Percentiles rank a stretch among this genome's conserved stretches.
These are phyloP conservation scores for Gymnogyps californianus DNA, from an alignment of 2,113 vertebrate species.

Conservation along the genomic window DNA sequence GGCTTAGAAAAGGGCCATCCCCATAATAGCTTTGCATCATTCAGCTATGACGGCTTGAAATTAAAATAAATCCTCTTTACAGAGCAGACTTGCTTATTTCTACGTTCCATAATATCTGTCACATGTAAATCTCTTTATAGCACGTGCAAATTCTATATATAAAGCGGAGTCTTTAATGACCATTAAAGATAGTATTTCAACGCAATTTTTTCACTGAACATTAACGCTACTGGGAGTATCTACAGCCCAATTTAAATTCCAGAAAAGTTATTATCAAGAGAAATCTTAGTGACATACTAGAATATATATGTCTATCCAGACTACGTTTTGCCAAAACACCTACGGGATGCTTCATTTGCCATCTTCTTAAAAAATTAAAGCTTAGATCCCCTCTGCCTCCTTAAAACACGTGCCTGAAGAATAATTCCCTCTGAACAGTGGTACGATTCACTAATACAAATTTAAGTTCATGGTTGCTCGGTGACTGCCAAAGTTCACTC, in stretches of 20 bases:
- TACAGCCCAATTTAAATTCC: background rate
- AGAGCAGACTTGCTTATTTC: conserved; percentile 30
- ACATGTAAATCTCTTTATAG: conserved; percentile 1
- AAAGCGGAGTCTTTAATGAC: background rate
- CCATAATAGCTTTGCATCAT: conserved; percentile 25
- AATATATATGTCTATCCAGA: background rate
- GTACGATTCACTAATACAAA: background rate
- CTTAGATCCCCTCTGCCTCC: background rate
- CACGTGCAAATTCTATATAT: background rate
- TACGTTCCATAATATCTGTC: background rate
- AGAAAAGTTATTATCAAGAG: background rate
- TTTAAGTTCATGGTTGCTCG: background rate
- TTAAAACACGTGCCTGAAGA: background rate
- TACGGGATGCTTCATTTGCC: background rate
- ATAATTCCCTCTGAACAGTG: background rate
- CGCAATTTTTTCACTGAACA: background rate
- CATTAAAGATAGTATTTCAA: background rate
- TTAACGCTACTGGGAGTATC: background rate
- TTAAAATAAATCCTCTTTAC: conserved; percentile 57
- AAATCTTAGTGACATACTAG: background rate
- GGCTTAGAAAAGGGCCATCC: background rate
- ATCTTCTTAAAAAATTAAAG: background rate
- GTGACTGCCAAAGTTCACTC: background rate
- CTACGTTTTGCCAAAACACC: rapidly evolving
- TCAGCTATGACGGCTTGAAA: background rate